Evolutionary conservation across 2,113 vertebrate genomes (phyloP).

Genomic region (Sakesphorus luctuosus): DNA sequence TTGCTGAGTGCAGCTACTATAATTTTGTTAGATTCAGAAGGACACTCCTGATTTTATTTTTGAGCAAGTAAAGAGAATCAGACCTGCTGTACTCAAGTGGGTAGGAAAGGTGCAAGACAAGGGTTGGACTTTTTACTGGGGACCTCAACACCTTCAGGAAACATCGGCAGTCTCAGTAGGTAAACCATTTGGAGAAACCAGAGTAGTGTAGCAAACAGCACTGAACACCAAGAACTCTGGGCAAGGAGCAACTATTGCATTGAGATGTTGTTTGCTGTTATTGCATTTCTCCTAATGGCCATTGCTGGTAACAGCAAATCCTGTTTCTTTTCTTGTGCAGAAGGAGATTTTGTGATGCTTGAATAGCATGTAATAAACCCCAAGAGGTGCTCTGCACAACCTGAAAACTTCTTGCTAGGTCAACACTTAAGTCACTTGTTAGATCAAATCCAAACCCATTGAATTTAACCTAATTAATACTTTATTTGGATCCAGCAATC

Average conservation of each 20-base stretch:
- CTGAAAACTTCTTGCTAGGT: background rate
- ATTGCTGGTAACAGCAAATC: background rate
- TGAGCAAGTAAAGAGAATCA: background rate
- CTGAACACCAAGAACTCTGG: background rate
- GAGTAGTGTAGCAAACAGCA: background rate
- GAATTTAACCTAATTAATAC: background rate
- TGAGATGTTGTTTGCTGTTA: accelerated
- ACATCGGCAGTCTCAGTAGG: background rate
- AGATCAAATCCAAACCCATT: background rate
- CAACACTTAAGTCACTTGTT: background rate
- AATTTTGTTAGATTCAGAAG: background rate
- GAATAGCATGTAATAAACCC: background rate
- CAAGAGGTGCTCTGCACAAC: background rate
- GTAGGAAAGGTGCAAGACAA: background rate
- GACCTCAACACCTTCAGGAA: background rate
- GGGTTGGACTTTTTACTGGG: background rate
- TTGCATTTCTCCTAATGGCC: background rate
- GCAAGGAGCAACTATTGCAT: background rate
- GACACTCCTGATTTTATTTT: background rate
- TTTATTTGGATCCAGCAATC: background rate
- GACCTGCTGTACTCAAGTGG: background rate
- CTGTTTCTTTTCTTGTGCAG: background rate
- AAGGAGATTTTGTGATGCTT: background rate
- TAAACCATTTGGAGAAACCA: background rate
- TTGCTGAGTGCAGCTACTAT: background rate